Evolutionary conservation across 1,140 invertebrate species (phyloP), one percentile per base, ranked within the genome.

Genomic region (Macrobrachium nipponense): DNA sequence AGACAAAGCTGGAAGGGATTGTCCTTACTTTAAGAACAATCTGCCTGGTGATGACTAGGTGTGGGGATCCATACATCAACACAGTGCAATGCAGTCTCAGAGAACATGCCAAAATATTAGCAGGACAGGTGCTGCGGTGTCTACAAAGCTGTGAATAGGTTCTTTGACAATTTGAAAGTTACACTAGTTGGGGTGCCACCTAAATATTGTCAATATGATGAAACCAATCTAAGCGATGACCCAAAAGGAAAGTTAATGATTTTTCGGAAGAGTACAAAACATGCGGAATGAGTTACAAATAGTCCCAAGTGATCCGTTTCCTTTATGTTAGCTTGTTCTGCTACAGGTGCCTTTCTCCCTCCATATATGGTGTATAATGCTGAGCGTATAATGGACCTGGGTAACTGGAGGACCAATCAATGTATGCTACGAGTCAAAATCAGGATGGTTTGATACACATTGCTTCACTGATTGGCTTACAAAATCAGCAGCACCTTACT

Each of bases 401-500:
- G 23, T 76, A 11, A 10, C 5, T 8, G 73, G 73, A 8, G 73
- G 73, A 8, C 73, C 73, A 10, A 11, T 76, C 10, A 8, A 10
- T 27, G 73, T 43, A 10, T 6, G 73, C 5, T 76, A 76, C 43
- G 23, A 43, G 11, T 43, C 73, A 23, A 10, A 11, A 10, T 76
- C 73, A 8, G 73, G 73, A 10, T 11, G 73, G 73, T 76, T 76
- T 36, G 73, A 76, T 44, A 43, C n/a, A 6, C 18, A 76, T 36
- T 76, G 73, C 51, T 76, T 76, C 27, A 76, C 5, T 11, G 73
- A 76, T 43, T 76, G 73, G 73, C 11, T 76, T 43, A 76, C 8
- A 6, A 76, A 76, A 8, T 43, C n/a, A 8, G 73, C 27, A 6
- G 73, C 51, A 10, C 43, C 73, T 36, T 76, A 76, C 27, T 76